These are phyloP conservation scores for Drosophila serrata DNA, from an alignment of 1,140 invertebrate genomes.

Conservation along the genomic window DNA sequence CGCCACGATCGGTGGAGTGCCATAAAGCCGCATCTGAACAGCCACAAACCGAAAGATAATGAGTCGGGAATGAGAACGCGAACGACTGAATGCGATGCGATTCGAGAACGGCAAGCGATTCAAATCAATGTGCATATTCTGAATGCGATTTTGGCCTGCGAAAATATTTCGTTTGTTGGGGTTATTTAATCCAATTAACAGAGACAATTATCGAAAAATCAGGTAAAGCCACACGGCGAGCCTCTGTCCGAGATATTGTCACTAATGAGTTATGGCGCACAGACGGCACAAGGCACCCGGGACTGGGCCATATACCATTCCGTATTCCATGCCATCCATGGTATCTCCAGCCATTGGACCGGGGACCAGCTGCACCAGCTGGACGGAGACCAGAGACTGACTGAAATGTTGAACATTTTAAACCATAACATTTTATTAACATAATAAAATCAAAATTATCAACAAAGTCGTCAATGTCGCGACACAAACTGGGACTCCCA, in stretches of 20 bases:
- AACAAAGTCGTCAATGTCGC: constrained; percentile 85
- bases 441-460: constrained; percentile 85
- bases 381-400: constrained; percentile 18
- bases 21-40: constrained; percentile 44
- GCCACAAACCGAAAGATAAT: constrained; percentile 63
- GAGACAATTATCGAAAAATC: constrained; percentile 82
- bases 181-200: constrained; percentile 84
- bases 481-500: constrained; percentile 52
- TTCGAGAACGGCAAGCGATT: constrained; percentile 55
- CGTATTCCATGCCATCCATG: background rate
- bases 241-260: constrained; percentile 71
- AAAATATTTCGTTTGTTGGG: constrained; percentile 66
- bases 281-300: constrained; percentile 65
- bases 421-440: constrained; percentile 85
- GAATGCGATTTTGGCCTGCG: constrained; percentile 61
- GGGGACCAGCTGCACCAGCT: constrained; percentile 49
- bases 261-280: constrained; percentile 84
- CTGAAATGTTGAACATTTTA: constrained; percentile 82
- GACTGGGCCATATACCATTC: constrained; percentile 19
- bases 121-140: constrained; percentile 80
- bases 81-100: constrained; percentile 12
- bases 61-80: constrained; percentile 45
- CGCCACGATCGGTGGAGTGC: constrained; percentile 59
- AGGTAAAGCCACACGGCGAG: constrained; percentile 74
- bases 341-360: constrained; percentile 37